These are phyloP conservation scores for Channa maculata DNA, from an alignment of 2,113 vertebrate genomes.

Conservation along the genomic window DNA sequence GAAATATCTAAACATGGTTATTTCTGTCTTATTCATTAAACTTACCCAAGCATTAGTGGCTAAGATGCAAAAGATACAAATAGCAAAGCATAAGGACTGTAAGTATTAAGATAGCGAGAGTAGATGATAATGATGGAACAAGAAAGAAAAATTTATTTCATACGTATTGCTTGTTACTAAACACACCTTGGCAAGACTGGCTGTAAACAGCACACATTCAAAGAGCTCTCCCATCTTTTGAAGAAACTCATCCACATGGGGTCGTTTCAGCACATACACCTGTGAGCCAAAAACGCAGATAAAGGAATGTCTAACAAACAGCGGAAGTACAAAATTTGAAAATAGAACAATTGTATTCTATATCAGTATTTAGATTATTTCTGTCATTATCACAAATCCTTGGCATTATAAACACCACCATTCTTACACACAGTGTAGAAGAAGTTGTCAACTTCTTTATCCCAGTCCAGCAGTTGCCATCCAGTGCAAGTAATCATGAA, in stretches of 20 bases:
- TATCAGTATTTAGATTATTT: neutral
- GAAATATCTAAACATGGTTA: neutral
- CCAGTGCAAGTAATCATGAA: constrained; percentile 99
- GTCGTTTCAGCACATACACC: constrained; percentile 98
- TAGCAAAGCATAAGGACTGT: constrained; percentile 51
- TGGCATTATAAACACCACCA: neutral
- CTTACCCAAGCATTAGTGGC: constrained; percentile 79
- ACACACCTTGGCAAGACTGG: constrained; percentile 97
- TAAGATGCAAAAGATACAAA: constrained; percentile 56
- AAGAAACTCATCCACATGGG: constrained; percentile 96
- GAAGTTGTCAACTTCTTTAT: neutral
- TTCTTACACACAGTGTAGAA: neutral
- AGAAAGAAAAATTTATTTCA: neutral
- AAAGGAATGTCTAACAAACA: neutral
- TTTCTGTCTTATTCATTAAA: constrained; percentile 44
- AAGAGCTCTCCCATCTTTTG: constrained; percentile 99
- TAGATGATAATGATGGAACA: constrained; percentile 17
- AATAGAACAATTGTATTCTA: neutral
- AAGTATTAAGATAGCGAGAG: constrained; percentile 60
- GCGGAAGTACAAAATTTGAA: neutral
- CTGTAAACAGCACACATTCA: constrained; percentile 98
- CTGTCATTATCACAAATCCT: neutral
- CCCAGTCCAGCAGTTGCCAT: constrained; percentile 74
- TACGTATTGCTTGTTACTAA: neutral
- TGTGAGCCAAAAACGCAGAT: constrained; percentile 57